Evolutionary conservation across 2,888 invertebrate species (phyloP), one percentile per base, ranked within the genome.

Genomic region (Hylaea fasciaria): DNA sequence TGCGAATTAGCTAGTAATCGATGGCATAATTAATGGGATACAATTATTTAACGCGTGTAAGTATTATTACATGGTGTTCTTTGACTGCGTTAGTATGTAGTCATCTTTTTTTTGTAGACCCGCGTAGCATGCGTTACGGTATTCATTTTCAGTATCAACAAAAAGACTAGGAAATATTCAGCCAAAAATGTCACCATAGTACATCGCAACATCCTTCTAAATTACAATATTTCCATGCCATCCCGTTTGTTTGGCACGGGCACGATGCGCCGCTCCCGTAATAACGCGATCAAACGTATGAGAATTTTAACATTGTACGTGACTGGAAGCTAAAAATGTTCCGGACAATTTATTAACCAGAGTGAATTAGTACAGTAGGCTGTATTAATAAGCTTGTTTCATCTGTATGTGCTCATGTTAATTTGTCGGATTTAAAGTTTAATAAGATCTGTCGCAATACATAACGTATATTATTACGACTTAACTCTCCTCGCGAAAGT

Each of bases 231-330:
- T 64, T 60, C 48, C 58, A 3, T 22, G 76, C 68, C 81, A 80
- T 81, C 85, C 86, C 87, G 87, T 87, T 88, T 88, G 86, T 88
- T 86, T 87, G 85, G 82, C 81, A 11, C 35, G 47, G 12, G 47
- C 48, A 77, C 82, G 83, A 79, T 83, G 81, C 84, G 83, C 47
- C 47, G 35, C 29, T 51, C 16, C 54, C 83, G 84, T 89, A 87
- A 88, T 88, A 88, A 88, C 83, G 78, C 85, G 87, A 89, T 89
- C 88, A 89, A 87, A 86, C 87, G 87, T 88, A 89, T 85, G 86
- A 86, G 87, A 86, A 87, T 87, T 89, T 88, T 88, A 88, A 88
- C 87, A 81, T 80, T 62, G 73, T 73, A 84, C 89, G 89, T 89
- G 89, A 87, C 73, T 73, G 55, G 88, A 79, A 82, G 75, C 82